Base-by-base conservation (phyloP, 2,888 invertebrate species). In the Pristionchus entomophagus region DNA sequence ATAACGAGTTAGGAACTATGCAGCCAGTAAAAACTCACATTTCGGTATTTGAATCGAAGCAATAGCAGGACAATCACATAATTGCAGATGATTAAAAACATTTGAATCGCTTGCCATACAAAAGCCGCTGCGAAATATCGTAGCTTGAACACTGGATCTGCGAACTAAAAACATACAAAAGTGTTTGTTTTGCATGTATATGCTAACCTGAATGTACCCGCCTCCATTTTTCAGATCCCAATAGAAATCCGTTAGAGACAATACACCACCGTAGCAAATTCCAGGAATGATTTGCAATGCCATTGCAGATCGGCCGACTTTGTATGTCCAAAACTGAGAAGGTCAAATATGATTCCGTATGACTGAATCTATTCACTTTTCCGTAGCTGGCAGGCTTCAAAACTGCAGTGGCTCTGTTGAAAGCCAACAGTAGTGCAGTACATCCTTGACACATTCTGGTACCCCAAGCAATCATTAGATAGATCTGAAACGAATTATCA, bases 191-290 rank as follows among this genome's bases (percentile, higher is more conserved):
- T n/a, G n/a, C n/a, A n/a, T n/a, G n/a, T n/a, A n/a, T n/a, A n/a
- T n/a, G n/a, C n/a, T n/a, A 14, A 82, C 82, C 41, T 82, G 82
- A 59, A 82, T 82, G 26, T 82, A 82, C 38, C 59, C 56, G n/a
- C 59, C 82, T 14, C 59, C 41, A 26, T 32, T 35, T 41, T 82
- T 82, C 41, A 35, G 56, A 1, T 29, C 14, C 82, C 82, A 82
- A 14, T 56, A 35, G 3, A 49, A 17, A 0, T 35, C 32, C 8
- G 82, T 49, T n/a, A 38, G 41, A 1, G 26, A 19, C 1, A 82
- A 17, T 10, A 41, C 19, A 35, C 59, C 82, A 29, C 82, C 82
- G 14, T 32, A 51, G 12, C 56, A 12, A 6, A 59, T 41, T 10
- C 82, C 82, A 38, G 82, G 82, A 38, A 56, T 29, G 0, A 59